Base-by-base conservation (phyloP, 1,140 invertebrate species). In the Lasioglossum albipes region DNA sequence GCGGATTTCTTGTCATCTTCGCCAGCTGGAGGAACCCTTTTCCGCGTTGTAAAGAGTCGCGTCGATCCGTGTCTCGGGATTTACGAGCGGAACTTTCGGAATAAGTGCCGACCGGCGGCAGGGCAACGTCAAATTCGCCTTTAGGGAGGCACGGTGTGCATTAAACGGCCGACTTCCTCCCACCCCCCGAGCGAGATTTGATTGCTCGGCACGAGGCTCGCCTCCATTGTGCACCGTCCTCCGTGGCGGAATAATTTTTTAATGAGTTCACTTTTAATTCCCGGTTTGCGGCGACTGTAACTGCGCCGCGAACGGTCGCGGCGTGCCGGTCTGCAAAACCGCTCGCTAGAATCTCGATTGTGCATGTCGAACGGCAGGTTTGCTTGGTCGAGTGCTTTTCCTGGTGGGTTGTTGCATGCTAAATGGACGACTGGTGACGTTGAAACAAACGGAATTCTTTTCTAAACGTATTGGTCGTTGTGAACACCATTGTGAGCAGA, bases 1-100 rank as follows among this genome's bases (percentile, higher is more conserved):
- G 84, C 75, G 84, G 75, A 86, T 86, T 79, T 79, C 80, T 83
- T 75, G 79, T 86, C 75, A 85, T 83, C 65, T 75, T 78, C 54
- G n/a, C 62, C 61, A 62, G 69, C 9, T 65, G 67, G 16, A 41
- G 31, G 52, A 66, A 67, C 36, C 83, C 54, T 62, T 82, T 71
- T 52, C 42, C 42, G 42, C 82, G 59, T 22, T 42, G 41, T 52
- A 42, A 84, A 62, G 74, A 78, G 66, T 76, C 61, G 31, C 72
- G 61, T 74, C 74, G 70, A 85, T 84, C 66, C 71, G 52, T 76
- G 70, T 27, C 69, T 52, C 45, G 66, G 22, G 81, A 85, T 82
- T 85, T 85, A 84, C 79, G 61, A 54, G 45, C 13, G 70, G n/a
- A 70, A 79, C 49, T 79, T 73, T 66, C 18, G 18, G 52, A 66